These are phyloP conservation scores for Adelosebastes latens DNA, from an alignment of 2,797 vertebrate species.

Conservation along the genomic window DNA sequence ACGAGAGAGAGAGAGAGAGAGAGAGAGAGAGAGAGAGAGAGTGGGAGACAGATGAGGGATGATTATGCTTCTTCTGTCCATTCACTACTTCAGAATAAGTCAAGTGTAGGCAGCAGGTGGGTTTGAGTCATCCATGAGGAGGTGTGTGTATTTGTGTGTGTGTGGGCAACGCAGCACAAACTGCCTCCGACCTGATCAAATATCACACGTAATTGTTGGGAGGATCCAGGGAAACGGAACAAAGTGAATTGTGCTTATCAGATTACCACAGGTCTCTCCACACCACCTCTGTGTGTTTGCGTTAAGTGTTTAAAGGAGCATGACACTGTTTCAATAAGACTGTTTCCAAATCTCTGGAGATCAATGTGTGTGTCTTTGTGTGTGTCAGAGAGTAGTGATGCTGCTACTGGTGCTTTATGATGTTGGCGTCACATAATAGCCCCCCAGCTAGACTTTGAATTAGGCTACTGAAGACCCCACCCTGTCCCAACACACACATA, in stretches of 20 bases:
- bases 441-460: constrained; percentile 56
- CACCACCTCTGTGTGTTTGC: background rate
- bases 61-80: constrained; percentile 26
- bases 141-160: constrained; percentile 42
- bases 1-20: too few relatives aligned
- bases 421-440: constrained; percentile 39
- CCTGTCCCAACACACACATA: background rate
- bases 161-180: constrained; percentile 36
- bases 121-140: constrained; percentile 65
- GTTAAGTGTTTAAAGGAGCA: background rate
- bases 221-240: constrained; percentile 8
- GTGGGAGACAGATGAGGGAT: constrained; percentile 20
- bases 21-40: too few relatives aligned
- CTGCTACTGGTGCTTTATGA: constrained; percentile 32
- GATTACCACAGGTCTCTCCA: background rate
- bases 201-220: constrained; percentile 6
- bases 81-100: constrained; percentile 37
- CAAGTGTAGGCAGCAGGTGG: constrained; percentile 52
- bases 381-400: background rate
- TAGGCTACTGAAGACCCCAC: constrained; percentile 33
- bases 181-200: constrained; percentile 36
- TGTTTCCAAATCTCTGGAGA: too few relatives aligned
- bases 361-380: background rate
- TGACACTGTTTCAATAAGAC: background rate
- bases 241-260: background rate